These are phyloP conservation scores for Coboldia fuscipes DNA, from an alignment of 1,140 invertebrate genomes.

Conservation along the genomic window DNA sequence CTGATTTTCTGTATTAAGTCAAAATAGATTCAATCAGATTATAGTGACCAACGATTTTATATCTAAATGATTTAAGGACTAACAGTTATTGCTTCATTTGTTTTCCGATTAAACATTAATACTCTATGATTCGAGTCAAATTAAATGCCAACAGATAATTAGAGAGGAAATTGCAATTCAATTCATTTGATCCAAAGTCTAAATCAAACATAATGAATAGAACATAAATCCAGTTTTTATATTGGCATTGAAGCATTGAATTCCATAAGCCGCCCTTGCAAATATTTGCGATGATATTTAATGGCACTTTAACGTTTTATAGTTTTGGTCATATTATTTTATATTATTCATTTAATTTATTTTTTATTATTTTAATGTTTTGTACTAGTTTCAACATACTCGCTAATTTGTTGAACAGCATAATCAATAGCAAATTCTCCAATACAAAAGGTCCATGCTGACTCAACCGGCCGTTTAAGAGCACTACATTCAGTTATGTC, in stretches of 20 bases:
- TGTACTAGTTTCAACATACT: conserved; percentile 11
- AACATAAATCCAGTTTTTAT: no score
- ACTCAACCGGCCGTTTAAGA: conserved; percentile 12
- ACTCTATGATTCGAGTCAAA: no score
- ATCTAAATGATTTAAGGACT: no score
- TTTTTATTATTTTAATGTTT: conserved; percentile 11
- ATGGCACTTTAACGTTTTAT: background rate
- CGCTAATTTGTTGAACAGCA: background rate
- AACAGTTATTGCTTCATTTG: no score
- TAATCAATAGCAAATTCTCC: conserved; percentile 10
- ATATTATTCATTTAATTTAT: background rate
- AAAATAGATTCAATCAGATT: background rate
- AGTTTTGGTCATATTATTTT: background rate
- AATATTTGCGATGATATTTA: no score
- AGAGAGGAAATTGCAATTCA: no score
- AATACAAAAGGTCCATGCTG: conserved; percentile 16
- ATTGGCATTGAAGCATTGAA: no score
- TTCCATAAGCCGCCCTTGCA: no score
- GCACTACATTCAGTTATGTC: conserved; percentile 5
- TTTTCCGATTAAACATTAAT: no score
- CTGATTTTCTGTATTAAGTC: background rate
- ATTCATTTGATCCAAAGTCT: no score
- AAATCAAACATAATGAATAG: no score
- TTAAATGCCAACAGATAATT: no score
- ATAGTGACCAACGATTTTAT: background rate